A percentile compares a stretch with the other conserved stretches of the same genome.
phyloP scores from a whole-genome alignment of 2,113 vertebrate species.

The Dasyurus viverrinus region DNA sequence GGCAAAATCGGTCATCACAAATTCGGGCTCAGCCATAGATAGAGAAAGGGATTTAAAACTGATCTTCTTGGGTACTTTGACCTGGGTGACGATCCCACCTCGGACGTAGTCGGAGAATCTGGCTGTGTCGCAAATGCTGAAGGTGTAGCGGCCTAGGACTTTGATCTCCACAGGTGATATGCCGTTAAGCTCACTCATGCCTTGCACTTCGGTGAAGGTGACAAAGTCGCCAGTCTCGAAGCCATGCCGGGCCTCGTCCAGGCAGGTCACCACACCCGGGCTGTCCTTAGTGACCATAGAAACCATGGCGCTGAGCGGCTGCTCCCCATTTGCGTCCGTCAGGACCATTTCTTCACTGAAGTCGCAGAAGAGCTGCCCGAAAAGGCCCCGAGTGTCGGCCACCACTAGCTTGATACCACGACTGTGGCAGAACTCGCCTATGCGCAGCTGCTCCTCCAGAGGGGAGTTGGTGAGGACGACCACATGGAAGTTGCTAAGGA shows the following conservation, averaged over 20 bases:
- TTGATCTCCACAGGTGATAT: constrained; percentile 92
- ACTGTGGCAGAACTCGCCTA: constrained; percentile 91
- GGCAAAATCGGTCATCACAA: constrained; percentile 93
- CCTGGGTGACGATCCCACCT: constrained; percentile 95
- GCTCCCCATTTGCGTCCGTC: constrained; percentile 93
- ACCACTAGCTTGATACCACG: constrained; percentile 91
- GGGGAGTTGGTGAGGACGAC: constrained; percentile 92
- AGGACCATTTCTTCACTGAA: constrained; percentile 94
- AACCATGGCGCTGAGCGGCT: constrained; percentile 95
- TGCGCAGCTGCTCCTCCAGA: constrained; percentile 89
- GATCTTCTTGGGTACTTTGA: constrained; percentile 96
- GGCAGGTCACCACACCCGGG: constrained; percentile 93
- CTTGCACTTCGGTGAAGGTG: constrained; percentile 94
- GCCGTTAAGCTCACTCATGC: constrained; percentile 92
- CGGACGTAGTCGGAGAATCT: constrained; percentile 93
- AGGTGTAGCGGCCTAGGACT: constrained; percentile 95
- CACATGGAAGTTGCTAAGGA: constrained; percentile 92
- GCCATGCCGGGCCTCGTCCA: constrained; percentile 94
- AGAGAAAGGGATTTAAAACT: constrained; percentile 90
- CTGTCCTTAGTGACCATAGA: constrained; percentile 97
- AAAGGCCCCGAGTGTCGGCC: constrained; percentile 93
- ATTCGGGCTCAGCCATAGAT: constrained; percentile 89
- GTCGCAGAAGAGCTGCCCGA: constrained; percentile 96
- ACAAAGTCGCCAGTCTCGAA: constrained; percentile 94
- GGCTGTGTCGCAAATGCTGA: constrained; percentile 95